Evolutionary conservation across 1,140 invertebrate genomes (phyloP).

Genomic region (Drosophila willistoni): DNA sequence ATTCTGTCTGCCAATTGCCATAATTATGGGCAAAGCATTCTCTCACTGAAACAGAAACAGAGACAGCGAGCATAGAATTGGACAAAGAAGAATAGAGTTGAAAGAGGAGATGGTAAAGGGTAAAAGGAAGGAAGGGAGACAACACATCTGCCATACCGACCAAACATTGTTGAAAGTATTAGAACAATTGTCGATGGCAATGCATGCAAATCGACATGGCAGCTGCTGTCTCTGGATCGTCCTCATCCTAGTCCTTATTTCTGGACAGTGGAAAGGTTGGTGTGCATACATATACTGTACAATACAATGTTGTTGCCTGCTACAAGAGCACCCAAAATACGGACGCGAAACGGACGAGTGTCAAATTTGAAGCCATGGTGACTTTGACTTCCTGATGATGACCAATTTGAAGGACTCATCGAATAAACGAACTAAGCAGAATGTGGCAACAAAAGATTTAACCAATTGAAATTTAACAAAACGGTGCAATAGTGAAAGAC

Average conservation of each 20-base stretch:
- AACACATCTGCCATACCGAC: conserved; percentile 28
- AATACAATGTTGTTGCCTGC: neutral
- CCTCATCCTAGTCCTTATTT: neutral
- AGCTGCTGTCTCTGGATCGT: conserved; percentile 17
- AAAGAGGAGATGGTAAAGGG: neutral
- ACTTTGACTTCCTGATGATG: conserved; percentile 27
- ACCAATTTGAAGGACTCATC: conserved; percentile 35
- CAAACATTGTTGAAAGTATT: conserved; percentile 61
- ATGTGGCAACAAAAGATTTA: conserved; percentile 33
- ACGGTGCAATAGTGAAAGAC: neutral
- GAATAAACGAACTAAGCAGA: conserved; percentile 38
- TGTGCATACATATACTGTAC: neutral
- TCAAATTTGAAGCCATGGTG: conserved; percentile 46
- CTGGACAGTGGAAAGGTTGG: neutral
- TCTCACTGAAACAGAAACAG: conserved; percentile 8
- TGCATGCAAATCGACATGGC: conserved; percentile 60
- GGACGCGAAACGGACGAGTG: conserved; percentile 33
- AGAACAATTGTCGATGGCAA: conserved; percentile 72
- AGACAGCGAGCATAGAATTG: neutral
- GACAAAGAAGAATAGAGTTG: neutral
- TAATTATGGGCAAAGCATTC: conserved; percentile 58
- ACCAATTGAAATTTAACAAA: conserved; percentile 1
- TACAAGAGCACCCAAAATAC: conserved; percentile 6
- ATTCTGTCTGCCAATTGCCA: conserved; percentile 68
- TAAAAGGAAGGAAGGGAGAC: neutral